Conservation (phyloP, 2,113 vertebrate species). For the Sphyrna mokarran region DNA sequence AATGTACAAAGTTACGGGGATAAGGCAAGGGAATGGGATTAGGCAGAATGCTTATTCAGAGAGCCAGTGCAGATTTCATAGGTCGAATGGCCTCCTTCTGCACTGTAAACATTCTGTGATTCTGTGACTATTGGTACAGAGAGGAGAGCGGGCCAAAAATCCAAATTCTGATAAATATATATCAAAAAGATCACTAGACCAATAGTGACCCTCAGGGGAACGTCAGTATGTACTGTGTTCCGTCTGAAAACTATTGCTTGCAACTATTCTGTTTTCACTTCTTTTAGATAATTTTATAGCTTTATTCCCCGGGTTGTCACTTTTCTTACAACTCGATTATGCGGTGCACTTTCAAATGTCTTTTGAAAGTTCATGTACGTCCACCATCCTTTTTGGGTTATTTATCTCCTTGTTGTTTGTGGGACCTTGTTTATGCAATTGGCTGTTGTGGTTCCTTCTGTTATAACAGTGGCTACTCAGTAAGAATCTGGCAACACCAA, state of each 20-base stretch:
- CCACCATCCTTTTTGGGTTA: neutral
- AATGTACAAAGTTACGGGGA: no score
- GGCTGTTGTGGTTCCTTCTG: neutral
- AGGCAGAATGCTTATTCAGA: no score
- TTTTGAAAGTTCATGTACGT: neutral
- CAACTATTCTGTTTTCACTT: neutral
- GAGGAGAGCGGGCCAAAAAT: neutral
- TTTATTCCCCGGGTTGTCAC: neutral
- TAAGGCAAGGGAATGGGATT: no score
- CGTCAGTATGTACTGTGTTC: neutral
- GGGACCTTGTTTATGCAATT: neutral
- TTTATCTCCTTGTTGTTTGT: neutral
- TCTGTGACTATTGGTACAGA: neutral
- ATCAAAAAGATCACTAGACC: neutral
- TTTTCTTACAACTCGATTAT: neutral
- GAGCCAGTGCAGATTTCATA: neutral
- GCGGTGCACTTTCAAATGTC: neutral
- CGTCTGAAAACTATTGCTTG: neutral
- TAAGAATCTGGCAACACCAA: no score
- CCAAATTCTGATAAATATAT: neutral
- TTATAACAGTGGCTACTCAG: no score
- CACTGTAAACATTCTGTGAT: no score
- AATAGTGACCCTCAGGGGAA: no score
- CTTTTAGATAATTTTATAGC: neutral
- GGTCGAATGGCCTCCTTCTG: no score